Evolutionary conservation across 2,113 vertebrate species (phyloP), one percentile per base, ranked within the genome.

Genomic region (Cochlearius cochlearius): DNA sequence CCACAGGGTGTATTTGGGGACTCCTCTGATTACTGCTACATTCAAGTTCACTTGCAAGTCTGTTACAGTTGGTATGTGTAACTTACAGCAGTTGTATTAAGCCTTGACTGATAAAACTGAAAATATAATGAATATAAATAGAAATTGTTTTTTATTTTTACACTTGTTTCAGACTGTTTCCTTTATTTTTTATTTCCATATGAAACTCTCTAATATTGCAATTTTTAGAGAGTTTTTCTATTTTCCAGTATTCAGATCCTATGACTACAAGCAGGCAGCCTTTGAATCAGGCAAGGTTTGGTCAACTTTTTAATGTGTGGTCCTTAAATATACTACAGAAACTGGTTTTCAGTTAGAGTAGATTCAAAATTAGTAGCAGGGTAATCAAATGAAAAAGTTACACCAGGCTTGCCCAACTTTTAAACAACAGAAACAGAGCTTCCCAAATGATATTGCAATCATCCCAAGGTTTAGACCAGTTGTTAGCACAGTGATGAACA

Each of bases 31-130:
- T 82, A 5, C 22, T 78, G 22, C 27, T 85, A 16, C 30, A n/a
- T 56, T 75, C 68, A 89, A 62, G 15, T 16, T 85, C 66, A 32
- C 29, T 58, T 93, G 53, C 49, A 88, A 76, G 25, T 41, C 55
- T 68, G 8, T 69, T 72, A 58, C 17, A 50, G 12, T 36, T 52
- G 22, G 8, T 38, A 30, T 0, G 0, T 50, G 26, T 47, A 86
- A 73, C 10, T 62, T 41, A 64, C 5, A 58, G 36, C 23, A 86
- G 43, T 55, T 39, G 27, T 66, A 69, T 85, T 79, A 67, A 69
- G 5, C 4, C 26, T 50, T 58, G 20, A 16, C 17, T 79, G 19
- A 64, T 25, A 63, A 69, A 93, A 79, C 25, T 15, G 10, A 90
- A 84, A 71, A 75, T 20, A 80, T 30, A 79, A 63, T 41, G 9